Base-by-base conservation (phyloP, 2,888 invertebrate genomes). In the Ischnus inquisitorius region DNA sequence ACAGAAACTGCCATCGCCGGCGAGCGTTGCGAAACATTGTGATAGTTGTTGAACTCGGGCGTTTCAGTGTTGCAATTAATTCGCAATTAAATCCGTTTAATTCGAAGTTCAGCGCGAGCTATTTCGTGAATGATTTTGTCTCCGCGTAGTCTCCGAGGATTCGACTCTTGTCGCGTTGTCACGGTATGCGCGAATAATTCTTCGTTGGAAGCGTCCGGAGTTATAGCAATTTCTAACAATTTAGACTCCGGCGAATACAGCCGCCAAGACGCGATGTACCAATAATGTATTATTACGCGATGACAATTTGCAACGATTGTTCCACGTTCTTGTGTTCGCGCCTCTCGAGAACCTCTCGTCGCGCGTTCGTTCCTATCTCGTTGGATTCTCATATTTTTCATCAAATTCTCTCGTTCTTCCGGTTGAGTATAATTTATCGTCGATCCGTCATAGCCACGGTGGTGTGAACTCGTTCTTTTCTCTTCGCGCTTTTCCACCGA, bases 391-490 rank as follows among this genome's bases (percentile, higher is more conserved):
- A 84, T 72, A 82, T 62, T 80, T 80, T 28, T 54, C 72, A 72
- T 68, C 65, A 25, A 72, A 65, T 28, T 46, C 43, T 28, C 57
- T 28, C 46, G 3, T 46, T 76, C 25, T 43, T 39, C 65, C 46
- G 14, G 28, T 64, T 48, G 62, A 74, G 75, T 75, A 84, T 79
- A 82, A 79, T 81, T 84, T 64, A 78, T 75, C 69, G 75, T 60
- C 82, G 62, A 82, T 84, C 78, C 79, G 84, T 84, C 84, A 82
- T 67, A 69, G 48, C 54, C 12, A 25, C 22, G 25, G 3, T 14
- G 16, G n/a, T n/a, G n/a, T n/a, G n/a, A n/a, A n/a, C 34, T 16
- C 60, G 25, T 19, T 62, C 16, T 34, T 65, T 65, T 64, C 60
- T 64, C 60, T 46, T 28, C 62, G 34, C n/a, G 16, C 28, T 48